phyloP scores from a whole-genome alignment of 2,888 invertebrate genomes.

The Platycnemis pennipes region DNA sequence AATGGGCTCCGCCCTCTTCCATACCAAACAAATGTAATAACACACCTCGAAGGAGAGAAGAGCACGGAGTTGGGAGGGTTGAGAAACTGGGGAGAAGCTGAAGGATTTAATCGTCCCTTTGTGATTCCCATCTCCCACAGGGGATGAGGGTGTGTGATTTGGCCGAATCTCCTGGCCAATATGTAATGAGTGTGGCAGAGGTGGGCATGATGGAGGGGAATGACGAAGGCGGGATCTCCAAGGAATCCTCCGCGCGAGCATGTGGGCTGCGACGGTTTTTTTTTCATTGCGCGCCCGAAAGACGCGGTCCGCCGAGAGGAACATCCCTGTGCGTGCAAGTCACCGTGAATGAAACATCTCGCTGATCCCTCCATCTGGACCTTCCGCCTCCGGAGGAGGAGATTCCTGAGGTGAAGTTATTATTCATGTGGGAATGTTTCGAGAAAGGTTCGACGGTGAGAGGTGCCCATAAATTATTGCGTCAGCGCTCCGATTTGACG shows the following conservation, averaged over 20 bases:
- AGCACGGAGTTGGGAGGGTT: background rate
- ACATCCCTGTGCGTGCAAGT: background rate
- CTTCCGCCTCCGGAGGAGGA: background rate
- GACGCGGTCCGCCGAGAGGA: background rate
- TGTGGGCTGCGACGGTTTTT: background rate
- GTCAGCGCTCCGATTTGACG: background rate
- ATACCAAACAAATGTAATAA: conserved; percentile 57
- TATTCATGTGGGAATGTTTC: background rate
- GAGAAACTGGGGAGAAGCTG: conserved; percentile 24
- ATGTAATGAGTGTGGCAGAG: background rate
- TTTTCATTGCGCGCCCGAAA: background rate
- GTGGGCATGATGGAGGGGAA: background rate
- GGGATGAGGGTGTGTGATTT: conserved; percentile 31
- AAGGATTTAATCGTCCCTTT: background rate
- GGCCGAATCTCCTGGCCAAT: background rate
- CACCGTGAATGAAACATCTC: background rate
- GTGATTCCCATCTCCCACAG: background rate
- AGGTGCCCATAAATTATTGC: background rate
- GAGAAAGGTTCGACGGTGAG: background rate
- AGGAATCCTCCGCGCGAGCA: background rate
- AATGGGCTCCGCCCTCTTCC: conserved; percentile 53
- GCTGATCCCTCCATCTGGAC: background rate
- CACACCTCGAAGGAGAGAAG: conserved; percentile 46
- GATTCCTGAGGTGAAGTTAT: background rate
- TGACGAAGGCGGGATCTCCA: background rate